A percentile compares a stretch with the other conserved stretches of the same genome.
Evolutionary conservation across 2,888 invertebrate species (phyloP).

Genomic region (Monoplex corrugatus): DNA sequence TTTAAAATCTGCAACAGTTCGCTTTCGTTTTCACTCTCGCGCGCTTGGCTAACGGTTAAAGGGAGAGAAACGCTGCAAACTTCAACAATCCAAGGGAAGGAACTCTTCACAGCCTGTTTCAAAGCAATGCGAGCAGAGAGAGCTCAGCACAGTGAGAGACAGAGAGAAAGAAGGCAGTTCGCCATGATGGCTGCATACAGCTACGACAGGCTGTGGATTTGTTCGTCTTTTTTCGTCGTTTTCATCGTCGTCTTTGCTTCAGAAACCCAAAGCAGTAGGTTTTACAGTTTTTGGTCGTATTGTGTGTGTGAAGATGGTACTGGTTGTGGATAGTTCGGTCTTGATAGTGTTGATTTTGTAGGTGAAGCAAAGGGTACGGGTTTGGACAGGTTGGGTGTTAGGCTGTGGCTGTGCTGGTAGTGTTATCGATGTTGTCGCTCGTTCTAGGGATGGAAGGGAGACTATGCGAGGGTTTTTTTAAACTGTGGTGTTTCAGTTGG

Average conservation of each 20-base stretch:
- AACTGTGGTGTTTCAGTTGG: too few relatives aligned
- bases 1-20: too few relatives aligned
- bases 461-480: too few relatives aligned
- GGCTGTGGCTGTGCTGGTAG: neutral
- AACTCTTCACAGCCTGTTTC: neutral
- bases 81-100: neutral
- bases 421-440: neutral
- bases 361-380: neutral
- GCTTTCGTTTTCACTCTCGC: too few relatives aligned
- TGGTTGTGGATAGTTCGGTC: too few relatives aligned
- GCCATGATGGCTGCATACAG: constrained; percentile 45
- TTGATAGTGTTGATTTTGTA: too few relatives aligned
- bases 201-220: neutral
- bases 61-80: constrained; percentile 10
- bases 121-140: neutral
- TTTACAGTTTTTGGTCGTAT: neutral
- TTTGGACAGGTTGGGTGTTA: neutral
- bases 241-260: neutral
- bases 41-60: neutral
- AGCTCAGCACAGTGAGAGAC: neutral
- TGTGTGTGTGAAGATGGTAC: neutral
- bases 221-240: neutral
- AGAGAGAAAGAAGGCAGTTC: constrained; percentile 27
- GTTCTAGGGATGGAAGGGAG: too few relatives aligned
- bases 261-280: neutral